Evolutionary conservation across 2,113 vertebrate species (phyloP).

Genomic region (Orientallactaga bullata): DNA sequence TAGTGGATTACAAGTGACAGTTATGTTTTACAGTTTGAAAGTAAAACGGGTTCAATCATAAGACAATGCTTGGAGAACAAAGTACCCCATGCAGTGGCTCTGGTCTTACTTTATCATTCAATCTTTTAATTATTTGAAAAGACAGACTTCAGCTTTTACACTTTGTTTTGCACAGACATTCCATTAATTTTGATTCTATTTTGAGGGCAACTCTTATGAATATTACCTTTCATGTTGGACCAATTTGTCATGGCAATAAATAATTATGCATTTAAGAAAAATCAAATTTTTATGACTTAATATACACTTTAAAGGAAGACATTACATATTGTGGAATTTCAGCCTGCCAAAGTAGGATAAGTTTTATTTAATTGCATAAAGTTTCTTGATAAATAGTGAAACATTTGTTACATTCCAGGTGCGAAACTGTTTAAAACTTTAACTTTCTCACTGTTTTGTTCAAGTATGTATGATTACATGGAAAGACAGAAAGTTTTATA

Average conservation of each 20-base stretch:
- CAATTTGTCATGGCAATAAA: conserved; percentile 81
- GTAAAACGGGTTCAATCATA: conserved; percentile 71
- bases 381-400: conserved; percentile 60
- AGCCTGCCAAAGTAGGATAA: conserved; percentile 45
- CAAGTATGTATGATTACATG: conserved; percentile 40
- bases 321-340: conserved; percentile 48
- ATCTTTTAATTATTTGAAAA: conserved; percentile 67
- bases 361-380: conserved; percentile 52
- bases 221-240: conserved; percentile 73
- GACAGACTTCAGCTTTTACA: conserved; percentile 70
- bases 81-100: conserved; percentile 62
- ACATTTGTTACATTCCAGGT: conserved; percentile 44
- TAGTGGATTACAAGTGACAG: conserved; percentile 68
- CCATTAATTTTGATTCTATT: conserved; percentile 69
- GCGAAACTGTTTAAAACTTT: conserved; percentile 37
- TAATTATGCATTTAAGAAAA: conserved; percentile 77
- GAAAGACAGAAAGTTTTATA: neutral
- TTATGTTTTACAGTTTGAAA: conserved; percentile 68
- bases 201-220: conserved; percentile 67
- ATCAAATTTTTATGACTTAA: conserved; percentile 70
- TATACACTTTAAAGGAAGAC: conserved; percentile 60
- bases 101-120: conserved; percentile 68
- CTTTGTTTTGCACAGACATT: conserved; percentile 77
- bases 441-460: conserved; percentile 57
- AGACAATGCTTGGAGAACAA: conserved; percentile 52